Conservation (phyloP, 2,888 invertebrate genomes). For the Hydriomena furcata region DNA sequence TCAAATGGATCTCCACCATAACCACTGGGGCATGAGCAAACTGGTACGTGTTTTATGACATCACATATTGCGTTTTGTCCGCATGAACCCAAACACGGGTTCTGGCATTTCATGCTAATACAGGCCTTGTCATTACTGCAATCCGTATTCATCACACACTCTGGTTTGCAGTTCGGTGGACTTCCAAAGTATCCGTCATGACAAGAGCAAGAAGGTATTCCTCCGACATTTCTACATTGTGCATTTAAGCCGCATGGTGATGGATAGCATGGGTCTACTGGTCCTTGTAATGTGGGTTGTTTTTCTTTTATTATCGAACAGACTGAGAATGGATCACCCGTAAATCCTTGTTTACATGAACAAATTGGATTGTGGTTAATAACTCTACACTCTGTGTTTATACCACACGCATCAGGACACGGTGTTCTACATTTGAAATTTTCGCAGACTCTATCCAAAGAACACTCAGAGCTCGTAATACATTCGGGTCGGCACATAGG, state of each 20-base stretch:
- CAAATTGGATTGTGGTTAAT: slow-evolving; percentile 89
- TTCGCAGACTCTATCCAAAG: slow-evolving; percentile 86
- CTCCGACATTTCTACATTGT: slow-evolving; percentile 81
- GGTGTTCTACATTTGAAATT: slow-evolving; percentile 89
- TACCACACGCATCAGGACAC: slow-evolving; percentile 88
- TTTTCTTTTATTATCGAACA: slow-evolving; percentile 63
- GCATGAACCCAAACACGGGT: slow-evolving; percentile 91
- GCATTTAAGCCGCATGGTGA: slow-evolving; percentile 91
- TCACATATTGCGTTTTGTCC: slow-evolving; percentile 89
- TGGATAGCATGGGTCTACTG: slow-evolving; percentile 86
- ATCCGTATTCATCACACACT: slow-evolving; percentile 89
- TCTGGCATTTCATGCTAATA: slow-evolving; percentile 88
- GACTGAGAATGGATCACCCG: slow-evolving; percentile 86
- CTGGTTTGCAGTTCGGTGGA: slow-evolving; percentile 90
- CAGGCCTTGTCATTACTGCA: slow-evolving; percentile 89
- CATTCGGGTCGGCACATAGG: slow-evolving; percentile 89
- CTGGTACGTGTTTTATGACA: slow-evolving; percentile 89
- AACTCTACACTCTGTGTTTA: slow-evolving; percentile 87
- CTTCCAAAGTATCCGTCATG: slow-evolving; percentile 85
- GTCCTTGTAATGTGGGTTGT: slow-evolving; percentile 48
- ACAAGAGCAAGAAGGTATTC: slow-evolving; percentile 87
- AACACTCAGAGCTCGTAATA: slow-evolving; percentile 86
- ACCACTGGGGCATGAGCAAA: slow-evolving; percentile 86
- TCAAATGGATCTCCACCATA: slow-evolving; percentile 90
- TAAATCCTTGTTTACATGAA: slow-evolving; percentile 84